These are phyloP conservation scores for Noctua comes DNA, from an alignment of 2,888 invertebrate genomes.

Conservation along the genomic window DNA sequence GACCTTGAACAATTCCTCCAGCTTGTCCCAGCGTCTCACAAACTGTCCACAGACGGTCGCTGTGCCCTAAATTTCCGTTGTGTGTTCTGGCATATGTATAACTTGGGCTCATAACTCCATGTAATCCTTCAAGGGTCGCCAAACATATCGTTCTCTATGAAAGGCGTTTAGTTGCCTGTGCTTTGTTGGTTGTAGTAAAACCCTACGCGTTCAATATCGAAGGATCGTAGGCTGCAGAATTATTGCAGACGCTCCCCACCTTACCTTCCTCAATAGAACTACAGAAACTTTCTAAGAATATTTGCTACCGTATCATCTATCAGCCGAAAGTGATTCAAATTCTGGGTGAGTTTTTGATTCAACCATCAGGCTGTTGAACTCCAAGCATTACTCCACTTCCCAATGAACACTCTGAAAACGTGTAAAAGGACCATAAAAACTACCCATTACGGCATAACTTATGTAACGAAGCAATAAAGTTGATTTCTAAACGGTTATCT, in stretches of 20 bases:
- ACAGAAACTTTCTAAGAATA: neutral
- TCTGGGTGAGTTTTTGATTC: neutral
- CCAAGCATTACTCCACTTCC: neutral
- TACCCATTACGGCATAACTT: constrained; percentile 31
- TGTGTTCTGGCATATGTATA: constrained; percentile 5
- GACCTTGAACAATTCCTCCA: neutral
- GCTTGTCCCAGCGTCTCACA: neutral
- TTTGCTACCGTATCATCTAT: neutral
- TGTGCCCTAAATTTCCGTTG: neutral
- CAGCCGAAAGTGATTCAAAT: neutral
- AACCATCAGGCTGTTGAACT: neutral
- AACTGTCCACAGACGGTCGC: neutral
- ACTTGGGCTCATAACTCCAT: constrained; percentile 21
- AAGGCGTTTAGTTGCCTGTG: neutral
- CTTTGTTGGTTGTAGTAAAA: neutral
- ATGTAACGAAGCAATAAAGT: constrained; percentile 41
- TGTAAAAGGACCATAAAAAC: constrained; percentile 19
- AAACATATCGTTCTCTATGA: constrained; percentile 25
- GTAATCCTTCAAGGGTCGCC: constrained; percentile 25
- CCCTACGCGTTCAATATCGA: neutral
- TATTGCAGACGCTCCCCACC: neutral
- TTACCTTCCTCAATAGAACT: neutral
- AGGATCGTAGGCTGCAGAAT: neutral
- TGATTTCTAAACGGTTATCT: constrained; percentile 50
- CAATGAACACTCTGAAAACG: neutral